Base-by-base conservation (phyloP, 2,888 invertebrate species). In the Parascotia fuliginaria region DNA sequence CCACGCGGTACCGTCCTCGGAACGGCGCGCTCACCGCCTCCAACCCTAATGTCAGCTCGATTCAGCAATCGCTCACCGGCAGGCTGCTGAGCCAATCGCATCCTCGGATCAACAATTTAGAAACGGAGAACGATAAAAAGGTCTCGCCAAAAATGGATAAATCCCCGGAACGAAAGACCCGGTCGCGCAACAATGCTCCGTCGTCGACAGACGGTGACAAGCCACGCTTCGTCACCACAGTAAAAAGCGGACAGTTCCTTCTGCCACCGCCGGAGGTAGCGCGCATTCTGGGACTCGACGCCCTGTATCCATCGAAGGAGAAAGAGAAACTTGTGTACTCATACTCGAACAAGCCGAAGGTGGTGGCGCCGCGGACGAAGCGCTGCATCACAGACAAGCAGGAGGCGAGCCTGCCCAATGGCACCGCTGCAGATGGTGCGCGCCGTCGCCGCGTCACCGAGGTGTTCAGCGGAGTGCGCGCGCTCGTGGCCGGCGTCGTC, bases 191-290 rank as follows among this genome's bases (percentile, higher is more conserved):
- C 45, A n/a, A n/a, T n/a, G 72, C 66, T n/a, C 59, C 60, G 7
- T 66, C 65, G 14, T 55, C 71, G 12, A 68, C 56, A 31, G 83
- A 83, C 7, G 73, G 59, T 1, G 85, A 83, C 16, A 81, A 81
- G 52, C 94, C 94, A 50, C 94, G 96, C 7, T 97, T 97, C 76
- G 94, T 97, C 59, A 96, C 96, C 7, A 96, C 96, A 0, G 97
- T 97, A 33, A 95, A 95, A 67, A 94, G 94, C 42, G 97, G 97
- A 1, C 94, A 95, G 70, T 97, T 97, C 78, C 85, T 97, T 59
- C 94, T 95, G 73, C 97, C 97, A 3, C 96, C 96, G 0, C 94
- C 95, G n/a, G 94, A 94, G 73, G 85, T 95, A 33, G 95, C 96
- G 5, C 83, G 86, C 4, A 86, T 95, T n/a, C 87, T 95, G 13